These are phyloP conservation scores for Chromobotia macracanthus DNA, from an alignment of 2,797 vertebrate genomes.

Conservation along the genomic window DNA sequence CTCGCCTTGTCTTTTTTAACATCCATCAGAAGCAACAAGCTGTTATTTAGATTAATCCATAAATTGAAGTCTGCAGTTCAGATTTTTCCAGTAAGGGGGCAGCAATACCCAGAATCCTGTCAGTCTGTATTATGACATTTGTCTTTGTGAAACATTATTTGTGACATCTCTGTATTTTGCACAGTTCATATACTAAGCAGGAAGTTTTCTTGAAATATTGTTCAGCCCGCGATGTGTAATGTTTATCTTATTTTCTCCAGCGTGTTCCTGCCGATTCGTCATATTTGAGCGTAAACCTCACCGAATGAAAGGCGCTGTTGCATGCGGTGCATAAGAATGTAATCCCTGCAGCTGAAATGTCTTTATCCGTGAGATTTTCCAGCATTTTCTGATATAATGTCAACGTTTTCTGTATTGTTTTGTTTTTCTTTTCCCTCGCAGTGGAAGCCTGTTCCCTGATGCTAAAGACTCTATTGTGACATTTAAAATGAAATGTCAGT, in stretches of 20 bases:
- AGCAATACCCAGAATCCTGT: slow-evolving; percentile 71
- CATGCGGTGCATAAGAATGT: slow-evolving; percentile 26
- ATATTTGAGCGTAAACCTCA: slow-evolving; percentile 17
- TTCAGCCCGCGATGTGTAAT: not conserved
- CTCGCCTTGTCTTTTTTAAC: too few relatives aligned
- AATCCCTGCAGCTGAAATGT: slow-evolving; percentile 46
- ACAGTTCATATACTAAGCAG: slow-evolving; percentile 8
- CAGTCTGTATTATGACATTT: slow-evolving; percentile 15
- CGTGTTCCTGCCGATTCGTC: not conserved
- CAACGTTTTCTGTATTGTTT: slow-evolving; percentile 50
- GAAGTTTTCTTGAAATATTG: not conserved
- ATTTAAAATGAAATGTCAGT: slow-evolving; percentile 65
- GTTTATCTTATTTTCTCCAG: slow-evolving; percentile 11
- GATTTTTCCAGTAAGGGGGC: slow-evolving; percentile 75
- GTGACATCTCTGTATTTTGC: slow-evolving; percentile 19
- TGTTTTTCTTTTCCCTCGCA: not conserved
- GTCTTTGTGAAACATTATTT: slow-evolving; percentile 31
- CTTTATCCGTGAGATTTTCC: slow-evolving; percentile 55
- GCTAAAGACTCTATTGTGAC: slow-evolving; percentile 61
- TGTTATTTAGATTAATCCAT: slow-evolving; percentile 14
- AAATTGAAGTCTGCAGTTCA: slow-evolving; percentile 40
- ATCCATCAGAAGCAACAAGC: too few relatives aligned
- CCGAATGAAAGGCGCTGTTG: slow-evolving; percentile 27
- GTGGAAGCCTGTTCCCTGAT: slow-evolving; percentile 24
- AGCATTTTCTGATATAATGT: slow-evolving; percentile 58